Percentiles rank a stretch among this genome's conserved stretches.
phyloP scores from a whole-genome alignment of 1,140 invertebrate genomes.

The Choristoneura fumiferana region DNA sequence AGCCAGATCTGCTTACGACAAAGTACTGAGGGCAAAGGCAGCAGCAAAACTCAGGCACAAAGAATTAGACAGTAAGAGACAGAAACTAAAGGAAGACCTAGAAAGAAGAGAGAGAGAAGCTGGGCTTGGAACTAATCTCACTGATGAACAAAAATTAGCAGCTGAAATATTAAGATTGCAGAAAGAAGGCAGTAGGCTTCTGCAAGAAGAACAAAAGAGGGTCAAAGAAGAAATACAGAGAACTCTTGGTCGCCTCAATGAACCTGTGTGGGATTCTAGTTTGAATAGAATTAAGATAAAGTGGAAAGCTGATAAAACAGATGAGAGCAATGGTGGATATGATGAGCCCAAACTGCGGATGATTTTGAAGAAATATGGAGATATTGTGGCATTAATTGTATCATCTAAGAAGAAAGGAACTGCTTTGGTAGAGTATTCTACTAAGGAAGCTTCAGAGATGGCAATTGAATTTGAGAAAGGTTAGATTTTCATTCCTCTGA shows the following conservation, averaged over 20 bases:
- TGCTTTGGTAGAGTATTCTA: slow-evolving; percentile 89
- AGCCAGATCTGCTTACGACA: slow-evolving; percentile 92
- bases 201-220: slow-evolving; percentile 64
- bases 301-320: slow-evolving; percentile 86
- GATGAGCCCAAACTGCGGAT: slow-evolving; percentile 82
- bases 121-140: slow-evolving; percentile 68
- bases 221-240: slow-evolving; percentile 66
- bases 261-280: slow-evolving; percentile 74
- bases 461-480: slow-evolving; percentile 85
- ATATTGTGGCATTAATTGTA: slow-evolving; percentile 85
- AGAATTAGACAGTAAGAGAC: slow-evolving; percentile 90
- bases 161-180: slow-evolving; percentile 89
- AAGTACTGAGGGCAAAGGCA: slow-evolving; percentile 89
- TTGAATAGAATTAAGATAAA: slow-evolving; percentile 87
- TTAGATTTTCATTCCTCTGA: slow-evolving; percentile 49
- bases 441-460: slow-evolving; percentile 85
- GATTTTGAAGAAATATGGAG: slow-evolving; percentile 91
- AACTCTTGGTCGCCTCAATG: slow-evolving; percentile 47
- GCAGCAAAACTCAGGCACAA: slow-evolving; percentile 86
- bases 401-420: slow-evolving; percentile 87
- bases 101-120: slow-evolving; percentile 88
- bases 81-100: slow-evolving; percentile 93
- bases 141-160: slow-evolving; percentile 83
- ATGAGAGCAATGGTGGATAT: slow-evolving; percentile 86
- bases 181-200: slow-evolving; percentile 61